Evolutionary conservation across 2,797 vertebrate genomes (phyloP), one percentile per base, ranked within the genome.

Genomic region (Rallus crepitans): DNA sequence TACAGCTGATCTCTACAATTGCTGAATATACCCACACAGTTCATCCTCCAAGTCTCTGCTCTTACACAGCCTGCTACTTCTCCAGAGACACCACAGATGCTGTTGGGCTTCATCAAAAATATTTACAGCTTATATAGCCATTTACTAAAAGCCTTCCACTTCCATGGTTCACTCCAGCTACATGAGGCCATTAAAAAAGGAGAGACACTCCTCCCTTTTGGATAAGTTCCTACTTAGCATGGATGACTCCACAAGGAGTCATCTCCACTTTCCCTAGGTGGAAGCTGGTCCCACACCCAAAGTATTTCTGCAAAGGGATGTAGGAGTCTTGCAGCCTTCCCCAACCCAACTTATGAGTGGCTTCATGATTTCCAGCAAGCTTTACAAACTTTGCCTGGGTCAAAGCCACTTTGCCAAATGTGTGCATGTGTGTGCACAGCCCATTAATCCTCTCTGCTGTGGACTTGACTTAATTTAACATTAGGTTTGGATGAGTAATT

Each of bases 401-500:
- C 48, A 50, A 33, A 70, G 92, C 65, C 81, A 10, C 90, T n/a
- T 79, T 70, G 63, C 86, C 79, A 57, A 80, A 35, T 6, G 5
- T 31, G 66, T 79, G 78, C 84, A 37, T 55, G 81, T 15, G 84
- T 6, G 7, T 20, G 7, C 81, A 85, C 71, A 93, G 84, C 85
- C 89, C 90, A 96, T 92, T 92, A 89, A 63, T 91, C 69, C 87
- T 95, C 95, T 89, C 64, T 53, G 84, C 86, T 93, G 93, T 84
- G 35, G 90, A 90, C 90, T 33, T 85, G 93, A 96, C 97, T 97
- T 96, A 96, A 98, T 98, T 97, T 97, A 95, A 97, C 97, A 97
- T 97, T 87, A 96, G 97, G 89, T n/a, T 75, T 90, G 96, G 96
- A 96, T 97, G 98, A 97, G 97, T 98, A 97, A 97, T 98, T 98